Evolutionary conservation across 2,888 invertebrate genomes (phyloP), one percentile per base, ranked within the genome.

Genomic region (Drymonia ruficornis): DNA sequence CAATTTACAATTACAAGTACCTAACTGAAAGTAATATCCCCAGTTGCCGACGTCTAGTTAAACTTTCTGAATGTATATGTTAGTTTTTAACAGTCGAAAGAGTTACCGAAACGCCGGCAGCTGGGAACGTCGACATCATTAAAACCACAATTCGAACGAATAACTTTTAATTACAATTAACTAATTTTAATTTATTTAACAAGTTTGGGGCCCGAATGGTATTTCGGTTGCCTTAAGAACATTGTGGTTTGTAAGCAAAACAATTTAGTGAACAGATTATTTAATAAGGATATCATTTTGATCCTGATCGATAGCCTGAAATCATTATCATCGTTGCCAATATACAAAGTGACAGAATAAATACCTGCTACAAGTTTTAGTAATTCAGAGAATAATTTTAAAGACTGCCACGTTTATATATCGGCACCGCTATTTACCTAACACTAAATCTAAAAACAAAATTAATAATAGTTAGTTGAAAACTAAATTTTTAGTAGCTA

Each of bases 201-300:
- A 63, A 60, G 63, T 18, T 59, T 64, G 60, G 69, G 69, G 65
- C 69, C n/a, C 57, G 59, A 70, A 63, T 63, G 63, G 59, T 64
- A 55, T 56, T 55, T 63, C 51, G 56, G 51, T 50, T 63, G 53
- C 63, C 61, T 65, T 55, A 7, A 15, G 15, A 47, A 47, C 12
- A 47, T 13, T 31, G n/a, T 18, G 31, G n/a, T 47, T 29, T 46
- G 18, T 43, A 13, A 43, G 19, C 19, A 13, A 19, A 28, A 28
- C 11, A 47, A 34, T 47, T 16, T 11, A 2, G 47, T 16, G 29
- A 29, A 46, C 46, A 29, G 16, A 42, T 42, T n/a, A n/a, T 19
- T 19, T 43, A 19, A 19, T 16, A 9, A 38, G 38, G 42, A 42
- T 40, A 42, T 42, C 1, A 23, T 23, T 6, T 19, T 19, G 2